Evolutionary conservation across 64 coral and sea anemone genomes (phyloP), one percentile per base, ranked within the genome.

Genomic region (Montipora foliosa): DNA sequence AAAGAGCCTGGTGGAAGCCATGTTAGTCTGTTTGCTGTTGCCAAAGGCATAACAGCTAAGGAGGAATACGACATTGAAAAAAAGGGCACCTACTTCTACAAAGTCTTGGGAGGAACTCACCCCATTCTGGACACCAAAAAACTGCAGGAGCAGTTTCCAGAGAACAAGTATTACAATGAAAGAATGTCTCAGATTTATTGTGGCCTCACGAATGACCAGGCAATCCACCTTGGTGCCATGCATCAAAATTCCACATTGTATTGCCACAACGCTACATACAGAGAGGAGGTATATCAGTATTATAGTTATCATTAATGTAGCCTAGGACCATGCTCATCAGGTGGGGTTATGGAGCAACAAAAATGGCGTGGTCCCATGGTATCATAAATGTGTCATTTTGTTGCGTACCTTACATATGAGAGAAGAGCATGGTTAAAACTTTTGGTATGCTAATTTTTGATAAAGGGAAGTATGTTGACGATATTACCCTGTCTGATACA

Each of bases 141-240:
- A 55, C 46, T 89, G 5, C 45, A 76, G 4, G 7, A 13, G 11
- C 47, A 89, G 46, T 11, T 14, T 6, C 71, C 69, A 55, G 25
- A 49, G 10, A 49, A 52, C 7, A 37, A 9, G 76, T 15, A 89
- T n/a, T 76, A 71, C 67, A 9, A n/a, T 15, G 67, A 16, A 11
- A 75, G 87, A 50, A 48, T 49, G 19, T 69, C 69, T 47, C 7
- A 24, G 2, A 77, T 89, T 6, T 89, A 89, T 53, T 47, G 74
- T 75, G 87, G 87, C 16, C 73, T 89, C 6, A 76, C 24, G 76
- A 69, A 89, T 89, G 73, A 89, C 7, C 68, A 89, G 59, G 87
- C 87, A 51, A 29, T 75, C 16, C 76, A 48, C 37, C 47, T 89
- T 74, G 87, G 69, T 50, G 68, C 87, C 17, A 53, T n/a, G 17